Conservation (phyloP, 53 echinoderm and acorn worm genomes). For the Crossaster papposus region DNA sequence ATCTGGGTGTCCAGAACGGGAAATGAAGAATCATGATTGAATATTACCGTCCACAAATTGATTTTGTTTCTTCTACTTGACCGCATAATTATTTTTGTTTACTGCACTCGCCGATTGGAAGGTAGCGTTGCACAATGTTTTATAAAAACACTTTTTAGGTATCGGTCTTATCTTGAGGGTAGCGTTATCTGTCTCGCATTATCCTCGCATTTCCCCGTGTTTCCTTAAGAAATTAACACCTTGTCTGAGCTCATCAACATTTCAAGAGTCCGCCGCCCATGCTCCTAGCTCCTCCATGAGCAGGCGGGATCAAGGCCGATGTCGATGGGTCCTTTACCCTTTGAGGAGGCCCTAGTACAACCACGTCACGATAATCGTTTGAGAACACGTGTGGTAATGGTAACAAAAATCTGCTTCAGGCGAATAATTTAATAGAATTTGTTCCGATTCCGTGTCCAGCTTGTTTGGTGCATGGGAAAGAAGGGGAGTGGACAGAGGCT, state of each 20-base stretch:
- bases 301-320: constrained; percentile 3
- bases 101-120: neutral
- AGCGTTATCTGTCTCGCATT: constrained; percentile 11
- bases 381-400: neutral
- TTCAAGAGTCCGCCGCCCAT: neutral
- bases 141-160: neutral
- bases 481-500: too few relatives aligned
- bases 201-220: constrained; percentile 1
- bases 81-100: neutral
- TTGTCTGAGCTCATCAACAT: constrained; percentile 9
- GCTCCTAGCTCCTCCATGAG: neutral
- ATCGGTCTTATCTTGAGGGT: neutral
- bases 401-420: neutral
- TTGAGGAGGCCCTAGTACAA: neutral
- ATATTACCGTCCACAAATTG: neutral
- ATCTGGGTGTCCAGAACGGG: neutral
- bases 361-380: neutral
- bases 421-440: too few relatives aligned
- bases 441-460: too few relatives aligned
- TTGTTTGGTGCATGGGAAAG: too few relatives aligned
- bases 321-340: neutral
- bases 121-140: neutral
- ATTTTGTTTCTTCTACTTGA: neutral
- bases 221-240: constrained; percentile 24
- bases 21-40: neutral